Base-by-base conservation (phyloP, 2,888 invertebrate species). In the Drosophila gaucha region DNA sequence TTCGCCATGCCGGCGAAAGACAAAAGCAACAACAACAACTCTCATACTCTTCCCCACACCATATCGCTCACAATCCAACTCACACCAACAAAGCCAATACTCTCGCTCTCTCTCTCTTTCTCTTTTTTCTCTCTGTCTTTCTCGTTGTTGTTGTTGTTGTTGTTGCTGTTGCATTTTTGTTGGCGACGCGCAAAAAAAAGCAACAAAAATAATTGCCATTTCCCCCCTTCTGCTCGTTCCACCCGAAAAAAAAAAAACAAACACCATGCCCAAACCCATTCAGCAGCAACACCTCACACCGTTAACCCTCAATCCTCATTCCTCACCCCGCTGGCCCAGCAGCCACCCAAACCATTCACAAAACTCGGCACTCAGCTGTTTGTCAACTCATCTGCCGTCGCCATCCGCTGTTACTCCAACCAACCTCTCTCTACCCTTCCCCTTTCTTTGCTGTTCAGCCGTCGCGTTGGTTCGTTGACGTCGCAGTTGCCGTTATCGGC, bases 371-470 rank as follows among this genome's bases (percentile, higher is more conserved):
- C 84, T 85, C 85, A 86, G 85, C 85, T 86, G 85, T 86, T 86
- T 87, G 85, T 83, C 86, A 85, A 87, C 87, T 87, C 85, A 85
- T 85, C 87, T 85, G 85, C 87, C 82, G 71, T 67, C 72, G 85
- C 79, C 86, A 79, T 79, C 84, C 79, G 78, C 86, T 83, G 84
- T 67, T 84, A 74, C 70, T 67, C 72, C 47, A 47, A 50, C 60
- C 56, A 30, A 20, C 5, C 46, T n/a, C 46, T 9, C 18, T 10
- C 26, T 10, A 8, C 16, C n/a, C 30, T 1, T 16, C 18, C 6
- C 24, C 33, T 18, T 18, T 10, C 35, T 6, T 12, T 10, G 41
- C 44, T 44, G 50, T 31, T 38, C 41, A 46, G 39, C 60, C 49
- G 56, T 64, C 41, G 59, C 59, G 51, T 71, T 74, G 74, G 77